These are phyloP conservation scores for Saguinus midas DNA, from an alignment of 2,113 vertebrate genomes.

Conservation along the genomic window DNA sequence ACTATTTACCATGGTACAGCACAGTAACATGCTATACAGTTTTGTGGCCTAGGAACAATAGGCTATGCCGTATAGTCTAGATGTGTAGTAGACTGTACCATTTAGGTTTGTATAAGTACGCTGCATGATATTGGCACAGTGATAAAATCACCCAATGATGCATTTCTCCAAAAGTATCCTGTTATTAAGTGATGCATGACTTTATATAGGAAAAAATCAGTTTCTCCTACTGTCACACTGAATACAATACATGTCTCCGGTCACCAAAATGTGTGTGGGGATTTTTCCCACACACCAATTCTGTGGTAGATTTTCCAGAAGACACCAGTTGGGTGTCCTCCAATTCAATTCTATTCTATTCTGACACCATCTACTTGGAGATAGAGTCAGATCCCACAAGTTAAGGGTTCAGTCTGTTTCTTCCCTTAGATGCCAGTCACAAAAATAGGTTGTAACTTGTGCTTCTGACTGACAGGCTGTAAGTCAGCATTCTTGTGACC, in stretches of 20 bases:
- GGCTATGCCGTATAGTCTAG: neutral
- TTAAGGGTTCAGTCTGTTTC: neutral
- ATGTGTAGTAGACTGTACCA: neutral
- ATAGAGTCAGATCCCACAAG: neutral
- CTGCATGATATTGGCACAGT: neutral
- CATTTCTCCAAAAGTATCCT: neutral
- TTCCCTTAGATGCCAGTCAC: neutral
- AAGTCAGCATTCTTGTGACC: neutral
- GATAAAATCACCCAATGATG: neutral
- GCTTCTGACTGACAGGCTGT: neutral
- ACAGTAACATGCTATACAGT: neutral
- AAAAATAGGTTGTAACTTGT: neutral
- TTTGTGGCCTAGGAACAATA: neutral
- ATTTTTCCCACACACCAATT: too few species aligned
- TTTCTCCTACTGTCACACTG: neutral
- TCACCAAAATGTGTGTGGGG: neutral
- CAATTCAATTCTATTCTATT: neutral
- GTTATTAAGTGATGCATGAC: neutral
- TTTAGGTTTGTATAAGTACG: neutral
- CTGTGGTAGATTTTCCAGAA: neutral
- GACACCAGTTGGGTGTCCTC: neutral
- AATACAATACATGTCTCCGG: neutral
- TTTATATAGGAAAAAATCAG: neutral
- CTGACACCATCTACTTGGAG: neutral
- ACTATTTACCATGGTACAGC: neutral